These are phyloP conservation scores for Ichneumoninae sp. DNA, from an alignment of 2,888 invertebrate genomes.

Conservation along the genomic window DNA sequence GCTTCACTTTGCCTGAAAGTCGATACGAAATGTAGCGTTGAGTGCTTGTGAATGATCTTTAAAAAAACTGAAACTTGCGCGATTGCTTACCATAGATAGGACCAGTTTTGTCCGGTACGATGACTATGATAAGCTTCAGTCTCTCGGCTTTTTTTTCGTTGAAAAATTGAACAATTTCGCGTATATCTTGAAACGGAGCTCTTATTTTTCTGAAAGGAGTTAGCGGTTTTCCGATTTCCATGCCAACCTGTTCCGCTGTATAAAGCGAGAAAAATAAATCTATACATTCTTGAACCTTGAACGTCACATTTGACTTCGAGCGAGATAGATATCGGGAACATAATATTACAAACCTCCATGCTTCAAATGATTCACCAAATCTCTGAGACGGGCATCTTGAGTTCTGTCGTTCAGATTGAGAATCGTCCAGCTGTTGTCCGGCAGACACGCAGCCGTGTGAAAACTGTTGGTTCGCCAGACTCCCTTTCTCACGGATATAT, in stretches of 20 bases:
- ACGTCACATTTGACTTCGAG: not conserved
- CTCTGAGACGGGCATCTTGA: conserved; percentile 66
- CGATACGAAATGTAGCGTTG: not conserved
- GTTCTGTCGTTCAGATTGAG: conserved; percentile 80
- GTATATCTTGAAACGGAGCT: conserved; percentile 52
- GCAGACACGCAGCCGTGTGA: conserved; percentile 73
- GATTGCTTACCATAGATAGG: conserved; percentile 85
- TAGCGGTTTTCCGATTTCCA: conserved; percentile 73
- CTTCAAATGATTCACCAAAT: conserved; percentile 71
- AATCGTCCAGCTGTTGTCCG: conserved; percentile 84
- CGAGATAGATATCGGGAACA: no score
- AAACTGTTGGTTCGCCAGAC: conserved; percentile 84
- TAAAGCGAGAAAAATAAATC: not conserved
- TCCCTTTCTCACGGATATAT: conserved; percentile 81
- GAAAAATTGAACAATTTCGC: conserved; percentile 72
- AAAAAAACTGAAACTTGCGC: not conserved
- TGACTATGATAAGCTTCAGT: conserved; percentile 87
- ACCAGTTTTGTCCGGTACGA: conserved; percentile 85
- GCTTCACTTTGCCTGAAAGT: conserved; percentile 86
- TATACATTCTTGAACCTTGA: not conserved
- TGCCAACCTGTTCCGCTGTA: conserved; percentile 69
- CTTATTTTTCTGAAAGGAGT: conserved; percentile 69
- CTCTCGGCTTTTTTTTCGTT: conserved; percentile 72
- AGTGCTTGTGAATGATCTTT: not conserved
- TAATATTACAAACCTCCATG: conserved; percentile 74